These are phyloP conservation scores for Leucopsar rothschildi DNA, from an alignment of 2,113 vertebrate species.

Conservation along the genomic window DNA sequence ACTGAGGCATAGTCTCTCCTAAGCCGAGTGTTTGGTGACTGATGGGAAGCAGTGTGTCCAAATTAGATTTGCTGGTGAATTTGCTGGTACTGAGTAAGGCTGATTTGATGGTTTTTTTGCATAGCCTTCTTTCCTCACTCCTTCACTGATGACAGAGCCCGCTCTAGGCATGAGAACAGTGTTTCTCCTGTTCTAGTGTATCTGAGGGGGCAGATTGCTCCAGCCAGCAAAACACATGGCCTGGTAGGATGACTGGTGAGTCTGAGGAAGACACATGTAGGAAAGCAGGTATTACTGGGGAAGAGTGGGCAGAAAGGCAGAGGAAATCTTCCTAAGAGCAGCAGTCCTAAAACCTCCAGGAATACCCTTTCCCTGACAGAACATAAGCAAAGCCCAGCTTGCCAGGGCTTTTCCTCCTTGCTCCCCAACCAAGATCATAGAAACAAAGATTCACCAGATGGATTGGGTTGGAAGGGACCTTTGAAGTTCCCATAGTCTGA, in stretches of 20 bases:
- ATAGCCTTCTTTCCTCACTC: not conserved
- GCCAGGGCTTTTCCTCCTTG: not conserved
- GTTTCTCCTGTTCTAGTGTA: not conserved
- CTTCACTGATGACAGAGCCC: not conserved
- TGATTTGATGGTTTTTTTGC: not conserved
- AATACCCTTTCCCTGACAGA: not conserved
- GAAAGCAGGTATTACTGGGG: not conserved
- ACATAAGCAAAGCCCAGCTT: not conserved
- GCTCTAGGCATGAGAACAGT: not conserved
- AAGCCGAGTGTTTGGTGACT: not conserved
- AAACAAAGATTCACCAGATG: not conserved
- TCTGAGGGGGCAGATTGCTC: not conserved
- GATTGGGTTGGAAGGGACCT: not conserved
- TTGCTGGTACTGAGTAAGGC: not conserved
- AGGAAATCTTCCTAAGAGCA: not conserved
- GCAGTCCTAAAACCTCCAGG: not conserved
- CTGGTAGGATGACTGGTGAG: not conserved
- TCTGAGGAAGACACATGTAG: accelerated
- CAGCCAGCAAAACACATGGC: not conserved
- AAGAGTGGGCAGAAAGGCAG: not conserved
- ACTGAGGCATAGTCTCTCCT: not conserved
- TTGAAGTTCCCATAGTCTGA: not conserved
- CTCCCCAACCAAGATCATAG: not conserved
- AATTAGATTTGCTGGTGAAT: not conserved
- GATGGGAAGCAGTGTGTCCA: not conserved